Percentiles rank a stretch among this genome's conserved stretches.
Conservation (phyloP, 1,140 invertebrate genomes). For the Argopecten irradians region DNA sequence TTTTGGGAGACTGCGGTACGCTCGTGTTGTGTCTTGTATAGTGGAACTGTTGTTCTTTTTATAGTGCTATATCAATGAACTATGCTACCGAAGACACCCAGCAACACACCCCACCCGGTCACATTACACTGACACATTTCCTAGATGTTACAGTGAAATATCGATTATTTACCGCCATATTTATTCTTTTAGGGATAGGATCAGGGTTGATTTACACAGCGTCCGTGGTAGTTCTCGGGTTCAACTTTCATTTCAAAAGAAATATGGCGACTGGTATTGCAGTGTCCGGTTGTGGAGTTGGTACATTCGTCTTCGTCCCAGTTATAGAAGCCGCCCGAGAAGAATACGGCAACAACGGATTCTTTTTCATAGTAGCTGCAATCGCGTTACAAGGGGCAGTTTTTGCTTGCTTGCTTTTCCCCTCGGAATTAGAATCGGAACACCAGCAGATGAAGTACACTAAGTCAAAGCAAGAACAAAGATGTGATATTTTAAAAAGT, state of each 20-base stretch:
- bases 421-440: constrained; percentile 25
- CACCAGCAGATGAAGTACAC: neutral
- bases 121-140: no score
- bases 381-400: neutral
- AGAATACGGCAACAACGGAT: constrained; percentile 21
- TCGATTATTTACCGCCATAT: no score
- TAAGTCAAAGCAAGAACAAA: neutral
- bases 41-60: no score
- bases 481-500: neutral
- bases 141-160: no score
- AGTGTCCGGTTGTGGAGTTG: constrained; percentile 30
- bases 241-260: constrained; percentile 30
- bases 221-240: constrained; percentile 19
- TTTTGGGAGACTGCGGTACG: no score
- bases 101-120: no score
- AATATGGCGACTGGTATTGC: constrained; percentile 31
- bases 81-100: no score
- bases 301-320: neutral
- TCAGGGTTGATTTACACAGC: neutral
- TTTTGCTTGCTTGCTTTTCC: neutral
- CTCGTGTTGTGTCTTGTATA: no score
- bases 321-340: neutral
- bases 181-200: constrained; percentile 36
- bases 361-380: neutral
- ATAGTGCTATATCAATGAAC: no score